These are phyloP conservation scores for Otus sunia DNA, from an alignment of 2,113 vertebrate genomes.

Conservation along the genomic window DNA sequence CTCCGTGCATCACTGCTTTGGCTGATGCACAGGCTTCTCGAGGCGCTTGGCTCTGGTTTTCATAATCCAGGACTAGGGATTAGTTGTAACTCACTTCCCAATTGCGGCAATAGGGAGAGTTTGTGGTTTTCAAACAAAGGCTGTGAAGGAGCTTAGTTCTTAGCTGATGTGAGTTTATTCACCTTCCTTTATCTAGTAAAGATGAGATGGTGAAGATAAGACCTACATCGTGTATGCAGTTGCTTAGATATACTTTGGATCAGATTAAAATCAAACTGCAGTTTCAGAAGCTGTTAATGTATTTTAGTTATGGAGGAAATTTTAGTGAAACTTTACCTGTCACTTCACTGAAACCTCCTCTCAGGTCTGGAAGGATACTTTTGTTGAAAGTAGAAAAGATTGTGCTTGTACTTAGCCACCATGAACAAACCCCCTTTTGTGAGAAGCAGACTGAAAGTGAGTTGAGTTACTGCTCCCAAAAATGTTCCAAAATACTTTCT, in stretches of 20 bases:
- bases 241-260: not conserved
- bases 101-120: not conserved
- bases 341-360: not conserved
- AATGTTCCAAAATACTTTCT: not conserved
- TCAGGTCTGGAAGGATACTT: not conserved
- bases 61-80: rapidly evolving
- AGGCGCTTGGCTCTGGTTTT: not conserved
- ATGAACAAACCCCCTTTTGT: not conserved
- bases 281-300: not conserved
- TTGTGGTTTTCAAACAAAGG: not conserved
- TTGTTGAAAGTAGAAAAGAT: not conserved
- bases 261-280: not conserved
- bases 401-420: not conserved
- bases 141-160: not conserved
- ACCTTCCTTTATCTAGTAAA: not conserved
- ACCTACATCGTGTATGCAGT: rapidly evolving
- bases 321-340: not conserved
- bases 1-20: not conserved
- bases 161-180: not conserved
- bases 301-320: not conserved
- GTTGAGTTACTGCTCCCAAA: not conserved
- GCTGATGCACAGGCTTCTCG: not conserved
- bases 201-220: not conserved
- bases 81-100: not conserved
- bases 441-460: not conserved